phyloP scores from a whole-genome alignment of 1,140 invertebrate species.

The Radopholus similis region DNA sequence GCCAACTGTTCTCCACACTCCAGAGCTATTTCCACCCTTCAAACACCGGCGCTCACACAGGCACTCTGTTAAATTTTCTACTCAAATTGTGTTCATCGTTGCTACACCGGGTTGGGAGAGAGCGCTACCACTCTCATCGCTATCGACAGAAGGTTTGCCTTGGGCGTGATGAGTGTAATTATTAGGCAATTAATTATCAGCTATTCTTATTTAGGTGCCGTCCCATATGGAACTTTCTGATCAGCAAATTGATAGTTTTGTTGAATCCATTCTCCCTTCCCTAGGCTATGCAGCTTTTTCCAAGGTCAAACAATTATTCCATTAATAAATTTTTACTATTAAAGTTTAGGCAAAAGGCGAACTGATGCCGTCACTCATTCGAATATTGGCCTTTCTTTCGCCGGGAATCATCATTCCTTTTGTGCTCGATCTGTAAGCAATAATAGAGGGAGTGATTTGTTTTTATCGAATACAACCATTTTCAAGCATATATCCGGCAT shows the following conservation, averaged over 20 bases:
- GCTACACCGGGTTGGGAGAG: slow-evolving; percentile 44
- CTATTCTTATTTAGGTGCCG: slow-evolving; percentile 66
- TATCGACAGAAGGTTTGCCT: slow-evolving; percentile 56
- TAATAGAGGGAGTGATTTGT: not conserved
- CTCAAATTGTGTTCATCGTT: slow-evolving; percentile 34
- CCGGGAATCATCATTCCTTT: slow-evolving; percentile 78
- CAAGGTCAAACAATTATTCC: slow-evolving; percentile 65
- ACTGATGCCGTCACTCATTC: slow-evolving; percentile 70
- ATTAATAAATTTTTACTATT: not conserved
- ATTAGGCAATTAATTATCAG: slow-evolving; percentile 10
- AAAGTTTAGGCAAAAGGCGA: slow-evolving; percentile 62
- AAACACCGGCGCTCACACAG: slow-evolving; percentile 70
- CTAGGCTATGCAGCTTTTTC: slow-evolving; percentile 74
- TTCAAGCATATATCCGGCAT: slow-evolving; percentile 69
- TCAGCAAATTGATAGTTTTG: slow-evolving; percentile 77
- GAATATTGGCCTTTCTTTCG: slow-evolving; percentile 73
- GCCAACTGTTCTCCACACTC: slow-evolving; percentile 75
- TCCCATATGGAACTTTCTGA: slow-evolving; percentile 73
- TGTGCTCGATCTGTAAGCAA: slow-evolving; percentile 71
- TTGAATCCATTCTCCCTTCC: slow-evolving; percentile 70
- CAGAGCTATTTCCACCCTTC: slow-evolving; percentile 86
- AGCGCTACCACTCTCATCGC: slow-evolving; percentile 40
- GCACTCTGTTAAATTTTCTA: slow-evolving; percentile 40
- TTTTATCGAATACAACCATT: not conserved
- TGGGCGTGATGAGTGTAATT: not conserved